Evolutionary conservation across 2,888 invertebrate species (phyloP), one percentile per base, ranked within the genome.

Genomic region (Mimas tiliae): DNA sequence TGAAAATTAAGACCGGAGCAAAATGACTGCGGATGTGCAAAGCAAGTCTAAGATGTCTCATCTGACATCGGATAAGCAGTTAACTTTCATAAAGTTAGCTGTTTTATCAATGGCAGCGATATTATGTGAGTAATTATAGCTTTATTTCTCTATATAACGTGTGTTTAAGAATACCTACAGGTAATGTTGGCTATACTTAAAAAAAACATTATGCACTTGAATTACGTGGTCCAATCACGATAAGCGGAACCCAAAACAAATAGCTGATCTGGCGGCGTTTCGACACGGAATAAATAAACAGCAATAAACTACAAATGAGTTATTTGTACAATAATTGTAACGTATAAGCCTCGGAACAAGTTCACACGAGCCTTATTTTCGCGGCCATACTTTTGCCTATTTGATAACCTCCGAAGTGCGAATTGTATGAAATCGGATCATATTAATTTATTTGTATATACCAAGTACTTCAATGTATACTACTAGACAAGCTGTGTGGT

Each of bases 61-160:
- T 74, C 85, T 93, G 51, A 86, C 93, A 67, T 90, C 94, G 67
- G 93, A 93, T 79, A 94, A 94, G 86, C 93, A 94, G 82, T 89
- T 94, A 77, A 94, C 94, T 71, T 93, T 94, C 74, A 86, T 94
- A 82, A 94, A 98, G 86, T 92, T 99, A 81, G 96, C 97, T 74
- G 97, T 99, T 85, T 95, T 99, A 76, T 96, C 98, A 64, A 95
- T 98, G 87, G 98, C 98, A 78, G 97, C 98, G 66, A 96, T 99
- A 84, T 94, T 99, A 80, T 98, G 99, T 99, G 95, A 96, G 97
- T 96, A 82, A 72, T 73, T 67, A 45, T 62, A 33, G 9, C 47
- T 47, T 68, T 68, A 14, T 19, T 47, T 6, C 21, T 9, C 4
- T n/a, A 0, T 8, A 47, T 47, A 27, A 63, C 27, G 14, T 27